phyloP scores from a whole-genome alignment of 2,797 vertebrate species.

The Catharus ustulatus region DNA sequence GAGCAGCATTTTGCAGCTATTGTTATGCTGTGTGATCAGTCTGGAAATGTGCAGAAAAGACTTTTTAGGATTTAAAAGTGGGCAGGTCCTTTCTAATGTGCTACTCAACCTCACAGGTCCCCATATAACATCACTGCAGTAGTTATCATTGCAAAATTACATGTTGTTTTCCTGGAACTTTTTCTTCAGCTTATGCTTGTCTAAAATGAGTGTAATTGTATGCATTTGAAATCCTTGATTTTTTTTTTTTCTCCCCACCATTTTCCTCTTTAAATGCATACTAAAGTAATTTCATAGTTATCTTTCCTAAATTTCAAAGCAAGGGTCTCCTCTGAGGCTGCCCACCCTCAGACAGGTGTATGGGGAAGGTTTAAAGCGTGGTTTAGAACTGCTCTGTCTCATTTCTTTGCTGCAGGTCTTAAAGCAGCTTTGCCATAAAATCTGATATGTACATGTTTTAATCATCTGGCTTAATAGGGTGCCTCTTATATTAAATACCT shows the following conservation, averaged over 20 bases:
- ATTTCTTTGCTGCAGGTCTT: not conserved
- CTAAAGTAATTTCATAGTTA: not conserved
- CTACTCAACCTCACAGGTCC: not conserved
- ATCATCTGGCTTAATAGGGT: not conserved
- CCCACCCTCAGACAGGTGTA: not conserved
- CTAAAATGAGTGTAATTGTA: not conserved
- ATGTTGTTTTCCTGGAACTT: not conserved
- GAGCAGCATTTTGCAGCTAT: not conserved
- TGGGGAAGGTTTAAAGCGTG: not conserved
- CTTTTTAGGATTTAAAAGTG: not conserved
- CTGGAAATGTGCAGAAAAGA: not conserved
- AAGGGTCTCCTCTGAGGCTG: not conserved
- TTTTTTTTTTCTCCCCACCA: fast-evolving
- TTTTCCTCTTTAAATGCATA: not conserved
- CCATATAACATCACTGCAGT: not conserved
- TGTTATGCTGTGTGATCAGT: not conserved
- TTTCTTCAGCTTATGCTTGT: not conserved
- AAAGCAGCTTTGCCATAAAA: not conserved
- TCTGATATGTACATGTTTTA: not conserved
- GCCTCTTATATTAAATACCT: not conserved
- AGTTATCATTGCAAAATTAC: not conserved
- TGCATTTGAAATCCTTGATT: not conserved
- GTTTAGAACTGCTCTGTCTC: not conserved
- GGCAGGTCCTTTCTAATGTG: not conserved
- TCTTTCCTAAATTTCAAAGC: not conserved